phyloP scores from a whole-genome alignment of 2,888 invertebrate genomes.

The Drosophila atripex region DNA sequence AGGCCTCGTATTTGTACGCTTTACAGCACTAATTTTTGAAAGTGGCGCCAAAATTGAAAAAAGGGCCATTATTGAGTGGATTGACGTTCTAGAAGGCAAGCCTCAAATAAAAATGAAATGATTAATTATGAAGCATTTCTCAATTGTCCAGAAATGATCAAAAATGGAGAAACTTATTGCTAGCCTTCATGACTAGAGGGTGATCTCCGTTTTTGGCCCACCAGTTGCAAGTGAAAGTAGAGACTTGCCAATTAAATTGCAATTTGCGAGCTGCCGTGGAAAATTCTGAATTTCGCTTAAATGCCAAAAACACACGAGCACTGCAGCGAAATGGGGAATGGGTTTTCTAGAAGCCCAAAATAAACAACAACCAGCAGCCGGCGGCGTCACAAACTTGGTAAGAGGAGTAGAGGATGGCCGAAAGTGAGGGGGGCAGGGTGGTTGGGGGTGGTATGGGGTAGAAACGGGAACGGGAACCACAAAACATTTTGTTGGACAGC shows the following conservation, averaged over 20 bases:
- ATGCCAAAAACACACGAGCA: slow-evolving; percentile 30
- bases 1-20: too few relatives aligned
- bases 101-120: too few relatives aligned
- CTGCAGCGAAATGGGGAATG: slow-evolving; percentile 14
- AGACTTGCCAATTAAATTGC: slow-evolving; percentile 17
- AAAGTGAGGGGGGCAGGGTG: not conserved
- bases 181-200: not conserved
- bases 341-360: slow-evolving; percentile 57
- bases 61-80: too few relatives aligned
- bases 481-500: slow-evolving; percentile 79
- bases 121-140: too few relatives aligned
- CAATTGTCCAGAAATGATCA: too few relatives aligned
- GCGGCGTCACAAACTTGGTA: slow-evolving; percentile 66
- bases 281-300: slow-evolving; percentile 48
- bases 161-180: too few relatives aligned
- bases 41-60: too few relatives aligned
- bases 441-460: not conserved
- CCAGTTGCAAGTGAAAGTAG: slow-evolving; percentile 1
- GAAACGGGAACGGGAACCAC: slow-evolving; percentile 67
- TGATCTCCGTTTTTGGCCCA: not conserved
- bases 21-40: too few relatives aligned
- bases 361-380: slow-evolving; percentile 62
- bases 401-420: slow-evolving; percentile 8
- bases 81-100: too few relatives aligned
- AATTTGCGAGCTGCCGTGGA: not conserved